These are phyloP conservation scores for Rhagoletis zephyria DNA, from an alignment of 1,140 invertebrate genomes.

Conservation along the genomic window DNA sequence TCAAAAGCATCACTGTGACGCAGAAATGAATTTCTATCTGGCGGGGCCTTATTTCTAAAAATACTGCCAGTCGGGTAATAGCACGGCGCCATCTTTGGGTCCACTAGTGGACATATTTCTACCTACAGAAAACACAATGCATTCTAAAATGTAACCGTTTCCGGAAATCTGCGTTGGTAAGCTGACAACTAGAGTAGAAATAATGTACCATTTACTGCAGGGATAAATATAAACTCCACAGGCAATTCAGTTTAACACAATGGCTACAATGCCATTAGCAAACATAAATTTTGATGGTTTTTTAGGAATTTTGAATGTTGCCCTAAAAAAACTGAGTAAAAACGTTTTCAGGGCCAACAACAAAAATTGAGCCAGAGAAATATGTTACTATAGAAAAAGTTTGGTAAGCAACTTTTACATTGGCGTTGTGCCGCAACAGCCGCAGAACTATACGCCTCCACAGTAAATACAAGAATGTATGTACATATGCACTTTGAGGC, in stretches of 20 bases:
- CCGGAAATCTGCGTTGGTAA: too few relatives aligned
- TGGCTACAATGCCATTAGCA: conserved; percentile 2
- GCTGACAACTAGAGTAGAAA: too few relatives aligned
- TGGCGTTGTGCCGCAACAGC: background rate
- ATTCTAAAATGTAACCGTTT: too few relatives aligned
- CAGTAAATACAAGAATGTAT: background rate
- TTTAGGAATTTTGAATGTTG: conserved; percentile 10
- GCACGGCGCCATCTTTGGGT: too few relatives aligned
- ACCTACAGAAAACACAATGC: too few relatives aligned
- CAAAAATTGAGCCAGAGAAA: background rate
- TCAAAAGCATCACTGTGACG: too few relatives aligned
- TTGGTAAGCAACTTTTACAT: conserved; percentile 19
- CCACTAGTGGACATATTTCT: too few relatives aligned
- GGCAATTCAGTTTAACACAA: conserved; percentile 6
- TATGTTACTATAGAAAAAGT: conserved; percentile 29
- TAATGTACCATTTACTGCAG: background rate
- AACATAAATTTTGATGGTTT: conserved; percentile 35
- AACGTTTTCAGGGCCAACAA: background rate
- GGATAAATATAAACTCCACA: background rate
- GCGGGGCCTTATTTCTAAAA: too few relatives aligned
- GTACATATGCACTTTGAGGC: background rate
- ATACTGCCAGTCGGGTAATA: too few relatives aligned
- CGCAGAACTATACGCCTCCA: conserved; percentile 4
- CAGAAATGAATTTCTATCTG: too few relatives aligned
- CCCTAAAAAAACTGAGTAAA: background rate